Base-by-base conservation (phyloP, 2,888 invertebrate genomes). In the Celastrina argiolus region DNA sequence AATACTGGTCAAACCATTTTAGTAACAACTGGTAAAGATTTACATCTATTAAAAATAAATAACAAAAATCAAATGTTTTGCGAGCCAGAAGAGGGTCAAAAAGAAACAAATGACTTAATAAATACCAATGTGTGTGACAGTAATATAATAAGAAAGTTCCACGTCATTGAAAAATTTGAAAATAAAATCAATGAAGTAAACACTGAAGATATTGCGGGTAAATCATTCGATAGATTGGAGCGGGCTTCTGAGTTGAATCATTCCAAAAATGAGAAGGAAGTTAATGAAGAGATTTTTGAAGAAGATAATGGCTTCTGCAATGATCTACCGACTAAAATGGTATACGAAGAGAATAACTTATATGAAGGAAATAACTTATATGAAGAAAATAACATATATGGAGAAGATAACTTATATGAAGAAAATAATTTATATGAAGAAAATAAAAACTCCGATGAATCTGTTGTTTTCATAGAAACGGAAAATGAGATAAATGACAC, bases 51-150 rank as follows among this genome's bases (percentile, higher is more conserved):
- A 10, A 61, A 61, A 61, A 61, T 61, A 14, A 61, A 39, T 22
- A 39, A 22, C 14, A 34, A 61, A 65, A 59, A 6, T 74, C 80
- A 0, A 69, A 69, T 2, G 74, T 78, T 10, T 77, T 79, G 51
- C 16, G 51, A 51, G 22, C 51, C 10, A 76, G 81, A 71, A 75
- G 70, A 64, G 69, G 10, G 12, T 6, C 26, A 8, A 12, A 31
- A 63, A 28, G 39, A 59, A 51, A 66, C 12, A 4, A 36, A 59
- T 6, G 61, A 61, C n/a, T 18, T 16, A 22, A 16, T 22, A 59
- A 10, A 28, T 58, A 31, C 2, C 7, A 45, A 41, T 0, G 45
- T 65, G 10, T n/a, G 34, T 61, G 51, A 31, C 2, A 16, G 4
- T 4, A 26, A 51, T 8, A 67, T 69, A 6, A 63, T 65, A 18